Conservation (phyloP, 2,888 invertebrate species). For the Macrosoma leucophasiata region DNA sequence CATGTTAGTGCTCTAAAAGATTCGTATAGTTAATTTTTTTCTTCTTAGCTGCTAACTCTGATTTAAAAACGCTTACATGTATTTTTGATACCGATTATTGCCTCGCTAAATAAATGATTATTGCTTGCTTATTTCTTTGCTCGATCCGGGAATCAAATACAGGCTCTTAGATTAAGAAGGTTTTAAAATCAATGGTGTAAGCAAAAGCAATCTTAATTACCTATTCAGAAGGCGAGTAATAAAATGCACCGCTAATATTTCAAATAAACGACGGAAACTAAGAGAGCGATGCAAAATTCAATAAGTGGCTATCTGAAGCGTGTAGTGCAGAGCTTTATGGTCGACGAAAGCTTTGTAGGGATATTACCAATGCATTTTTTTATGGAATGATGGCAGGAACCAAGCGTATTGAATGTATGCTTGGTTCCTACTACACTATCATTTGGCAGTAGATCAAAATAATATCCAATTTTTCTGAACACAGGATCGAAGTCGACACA, state of each 20-base stretch:
- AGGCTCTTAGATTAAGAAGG: too few relatives aligned
- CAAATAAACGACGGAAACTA: slow-evolving; percentile 49
- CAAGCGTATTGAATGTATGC: too few relatives aligned
- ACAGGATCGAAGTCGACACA: too few relatives aligned
- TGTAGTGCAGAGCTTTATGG: slow-evolving; percentile 16
- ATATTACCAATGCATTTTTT: too few relatives aligned
- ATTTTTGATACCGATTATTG: neutral
- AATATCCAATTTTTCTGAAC: too few relatives aligned
- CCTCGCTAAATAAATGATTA: neutral
- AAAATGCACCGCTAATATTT: slow-evolving; percentile 25
- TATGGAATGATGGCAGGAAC: too few relatives aligned
- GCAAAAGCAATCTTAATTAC: slow-evolving; percentile 26
- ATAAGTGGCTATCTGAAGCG: slow-evolving; percentile 46
- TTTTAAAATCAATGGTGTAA: too few relatives aligned
- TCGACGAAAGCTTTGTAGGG: slow-evolving; percentile 3
- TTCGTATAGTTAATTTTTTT: too few relatives aligned
- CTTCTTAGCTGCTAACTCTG: too few relatives aligned
- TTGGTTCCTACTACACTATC: too few relatives aligned
- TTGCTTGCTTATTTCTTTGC: neutral
- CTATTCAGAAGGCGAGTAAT: slow-evolving; percentile 23
- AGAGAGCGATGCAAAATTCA: slow-evolving; percentile 52
- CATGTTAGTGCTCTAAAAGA: too few relatives aligned
- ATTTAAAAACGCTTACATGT: neutral
- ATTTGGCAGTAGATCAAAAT: too few relatives aligned
- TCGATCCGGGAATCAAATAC: slow-evolving; percentile 3